phyloP scores from a whole-genome alignment of 2,797 vertebrate genomes.

The Sebastes flavidus region DNA sequence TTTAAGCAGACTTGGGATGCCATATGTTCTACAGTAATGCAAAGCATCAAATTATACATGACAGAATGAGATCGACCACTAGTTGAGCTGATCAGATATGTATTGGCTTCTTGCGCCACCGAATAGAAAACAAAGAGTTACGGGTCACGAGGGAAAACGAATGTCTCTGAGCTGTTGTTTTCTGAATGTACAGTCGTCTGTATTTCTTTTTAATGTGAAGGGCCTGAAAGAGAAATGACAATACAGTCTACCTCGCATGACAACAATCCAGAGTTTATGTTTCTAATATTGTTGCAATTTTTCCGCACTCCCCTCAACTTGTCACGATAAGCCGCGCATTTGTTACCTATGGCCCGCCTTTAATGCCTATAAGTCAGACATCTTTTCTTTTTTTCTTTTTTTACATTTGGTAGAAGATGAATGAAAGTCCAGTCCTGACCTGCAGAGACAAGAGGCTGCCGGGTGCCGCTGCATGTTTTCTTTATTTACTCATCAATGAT shows the following conservation, averaged over 20 bases:
- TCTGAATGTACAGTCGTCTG: conserved; percentile 9
- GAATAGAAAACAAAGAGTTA: conserved; percentile 15
- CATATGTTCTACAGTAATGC: background rate
- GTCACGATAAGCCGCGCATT: conserved; percentile 7
- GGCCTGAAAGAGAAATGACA: conserved; percentile 12
- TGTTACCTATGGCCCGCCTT: background rate
- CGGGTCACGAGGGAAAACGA: background rate
- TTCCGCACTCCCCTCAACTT: background rate
- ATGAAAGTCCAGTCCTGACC: conserved; percentile 42
- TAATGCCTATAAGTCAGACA: background rate
- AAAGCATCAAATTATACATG: conserved; percentile 19
- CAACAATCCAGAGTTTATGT: conserved; percentile 50
- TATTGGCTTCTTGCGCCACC: background rate
- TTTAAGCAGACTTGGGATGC: background rate
- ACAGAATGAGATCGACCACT: background rate
- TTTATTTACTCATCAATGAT: conserved; percentile 73
- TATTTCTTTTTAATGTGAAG: conserved; percentile 53
- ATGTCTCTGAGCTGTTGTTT: conserved; percentile 10
- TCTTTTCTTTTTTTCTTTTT: conserved; percentile 1
- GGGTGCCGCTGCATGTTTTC: conserved; percentile 32
- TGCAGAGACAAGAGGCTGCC: conserved; percentile 2
- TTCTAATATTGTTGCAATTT: conserved; percentile 39
- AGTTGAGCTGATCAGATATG: background rate
- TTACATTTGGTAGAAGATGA: conserved; percentile 31
- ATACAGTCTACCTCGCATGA: conserved; percentile 6